Evolutionary conservation across 2,797 vertebrate species (phyloP).

Genomic region (Cyprinodon diabolis): DNA sequence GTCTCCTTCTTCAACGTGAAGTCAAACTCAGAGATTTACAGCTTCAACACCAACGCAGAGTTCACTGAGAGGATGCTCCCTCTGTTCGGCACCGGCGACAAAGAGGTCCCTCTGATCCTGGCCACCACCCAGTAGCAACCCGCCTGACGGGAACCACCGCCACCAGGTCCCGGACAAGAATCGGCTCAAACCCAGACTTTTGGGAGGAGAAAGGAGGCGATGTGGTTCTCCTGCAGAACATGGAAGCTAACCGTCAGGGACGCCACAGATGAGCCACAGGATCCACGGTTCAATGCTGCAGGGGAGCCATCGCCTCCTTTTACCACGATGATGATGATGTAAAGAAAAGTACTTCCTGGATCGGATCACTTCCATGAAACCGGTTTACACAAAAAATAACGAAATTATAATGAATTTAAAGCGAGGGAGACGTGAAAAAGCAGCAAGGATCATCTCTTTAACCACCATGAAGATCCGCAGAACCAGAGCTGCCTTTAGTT

Average conservation of each 20-base stretch:
- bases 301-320: not conserved
- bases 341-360: not conserved
- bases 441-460: no score
- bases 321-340: not conserved
- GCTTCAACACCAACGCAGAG: conserved; percentile 30
- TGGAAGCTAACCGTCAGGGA: not conserved
- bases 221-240: not conserved
- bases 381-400: no score
- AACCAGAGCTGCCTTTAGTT: no score
- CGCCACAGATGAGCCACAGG: not conserved
- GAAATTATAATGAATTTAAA: no score
- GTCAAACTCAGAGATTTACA: conserved; percentile 72
- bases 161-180: not conserved
- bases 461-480: no score
- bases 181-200: not conserved
- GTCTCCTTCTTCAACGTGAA: conserved; percentile 80
- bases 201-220: not conserved
- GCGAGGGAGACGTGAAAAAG: no score
- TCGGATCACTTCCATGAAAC: no score
- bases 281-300: not conserved
- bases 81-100: conserved; percentile 79
- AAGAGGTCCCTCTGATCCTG: conserved; percentile 78
- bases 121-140: conserved; percentile 36
- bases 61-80: conserved; percentile 75
- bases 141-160: conserved; percentile 14